Evolutionary conservation across 1,140 invertebrate genomes (phyloP), one percentile per base, ranked within the genome.

Genomic region (Heliconius eleuchia): DNA sequence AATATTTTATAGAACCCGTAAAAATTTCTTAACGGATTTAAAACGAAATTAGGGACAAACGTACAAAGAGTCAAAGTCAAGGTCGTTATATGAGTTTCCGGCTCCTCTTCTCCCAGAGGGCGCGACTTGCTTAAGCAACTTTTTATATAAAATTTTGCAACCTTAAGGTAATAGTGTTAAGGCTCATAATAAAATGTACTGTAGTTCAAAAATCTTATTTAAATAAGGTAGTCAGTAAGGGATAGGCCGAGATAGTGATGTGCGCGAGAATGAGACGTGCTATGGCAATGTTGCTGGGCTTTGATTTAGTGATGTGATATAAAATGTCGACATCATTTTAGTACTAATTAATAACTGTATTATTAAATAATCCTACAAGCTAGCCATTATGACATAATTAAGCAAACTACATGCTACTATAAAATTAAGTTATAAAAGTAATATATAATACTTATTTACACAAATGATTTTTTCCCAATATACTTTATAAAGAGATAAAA

Each of bases 171-270:
- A 78, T 72, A 72, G 9, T 34, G 2, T 74, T 86, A 91, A 77
- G 81, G 80, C 80, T 78, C 50, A 88, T 87, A 90, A 73, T 91
- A 52, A 79, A 85, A 83, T 60, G 71, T 71, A 66, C 74, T 50
- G 50, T 50, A 66, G 4, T 66, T 66, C 5, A 16, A 66, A 66
- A 92, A 86, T 92, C 87, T 90, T 92, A 94, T 94, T 94, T 94
- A 94, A 94, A 94, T 94, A 92, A 92, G 92, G 91, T 91, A 94
- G 91, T 91, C 86, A 80, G 86, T 85, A 79, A 84, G 85, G 80
- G 90, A 89, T 50, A 72, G 85, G 72, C 19, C 66, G 76, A 77
- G 42, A 66, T 84, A 89, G 85, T 87, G 86, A 87, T 87, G 87
- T 52, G 84, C 78, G 84, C 70, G 76, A 30, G 85, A 91, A 77